phyloP scores from a whole-genome alignment of 2,888 invertebrate species.

The Chloroclystis v-ata region DNA sequence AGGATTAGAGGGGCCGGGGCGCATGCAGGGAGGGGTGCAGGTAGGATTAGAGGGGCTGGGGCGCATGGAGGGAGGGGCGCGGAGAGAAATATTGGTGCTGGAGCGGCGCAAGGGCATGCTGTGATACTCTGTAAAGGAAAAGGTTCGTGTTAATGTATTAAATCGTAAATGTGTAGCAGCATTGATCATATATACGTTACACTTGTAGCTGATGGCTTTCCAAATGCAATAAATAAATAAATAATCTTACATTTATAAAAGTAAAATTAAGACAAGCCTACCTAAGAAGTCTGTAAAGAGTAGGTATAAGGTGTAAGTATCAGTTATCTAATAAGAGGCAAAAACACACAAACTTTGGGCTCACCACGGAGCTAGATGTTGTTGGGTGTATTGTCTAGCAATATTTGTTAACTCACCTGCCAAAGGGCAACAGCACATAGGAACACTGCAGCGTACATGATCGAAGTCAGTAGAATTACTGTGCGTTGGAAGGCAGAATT shows the following conservation, averaged over 20 bases:
- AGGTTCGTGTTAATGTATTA: not conserved
- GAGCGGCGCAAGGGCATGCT: constrained; percentile 6
- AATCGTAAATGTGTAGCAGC: too few relatives aligned
- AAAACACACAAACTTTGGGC: too few relatives aligned
- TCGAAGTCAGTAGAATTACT: constrained; percentile 7
- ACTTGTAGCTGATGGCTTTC: too few relatives aligned
- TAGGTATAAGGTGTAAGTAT: too few relatives aligned
- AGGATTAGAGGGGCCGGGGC: constrained; percentile 1
- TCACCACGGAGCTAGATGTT: too few relatives aligned
- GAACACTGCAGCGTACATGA: constrained; percentile 13
- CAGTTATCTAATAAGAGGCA: too few relatives aligned
- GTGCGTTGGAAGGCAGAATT: not conserved
- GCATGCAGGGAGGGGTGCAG: constrained; percentile 4
- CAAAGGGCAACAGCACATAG: constrained; percentile 16
- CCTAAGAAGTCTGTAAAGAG: too few relatives aligned
- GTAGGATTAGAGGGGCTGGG: not conserved
- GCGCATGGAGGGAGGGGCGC: not conserved
- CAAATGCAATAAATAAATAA: too few relatives aligned
- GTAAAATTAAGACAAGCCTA: too few relatives aligned
- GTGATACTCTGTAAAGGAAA: constrained; percentile 19
- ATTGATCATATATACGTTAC: too few relatives aligned
- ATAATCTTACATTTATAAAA: too few relatives aligned
- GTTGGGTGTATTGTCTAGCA: too few relatives aligned
- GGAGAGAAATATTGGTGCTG: not conserved
- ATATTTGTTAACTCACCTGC: constrained; percentile 6